phyloP scores from a whole-genome alignment of 2,888 invertebrate genomes.

The Hypselothyrea guttata region DNA sequence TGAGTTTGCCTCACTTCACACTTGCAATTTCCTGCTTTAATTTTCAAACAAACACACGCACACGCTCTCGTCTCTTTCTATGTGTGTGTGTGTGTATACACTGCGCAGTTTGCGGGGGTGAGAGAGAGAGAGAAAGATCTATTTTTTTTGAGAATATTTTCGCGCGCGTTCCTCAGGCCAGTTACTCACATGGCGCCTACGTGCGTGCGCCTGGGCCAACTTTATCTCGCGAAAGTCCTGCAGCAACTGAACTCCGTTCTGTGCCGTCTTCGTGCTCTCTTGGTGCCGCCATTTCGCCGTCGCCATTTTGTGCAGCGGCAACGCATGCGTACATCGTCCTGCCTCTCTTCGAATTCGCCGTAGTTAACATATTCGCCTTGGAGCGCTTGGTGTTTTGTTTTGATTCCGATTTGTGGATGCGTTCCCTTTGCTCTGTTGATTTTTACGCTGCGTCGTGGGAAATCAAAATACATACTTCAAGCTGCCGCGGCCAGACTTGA shows the following conservation, averaged over 20 bases:
- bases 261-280: slow-evolving; percentile 24
- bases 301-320: slow-evolving; percentile 55
- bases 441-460: slow-evolving; percentile 63
- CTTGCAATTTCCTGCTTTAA: slow-evolving; percentile 5
- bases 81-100: no score
- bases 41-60: slow-evolving; percentile 26
- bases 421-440: slow-evolving; percentile 27
- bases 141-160: slow-evolving; percentile 34
- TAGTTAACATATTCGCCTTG: slow-evolving; percentile 7
- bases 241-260: slow-evolving; percentile 55
- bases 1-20: slow-evolving; percentile 14
- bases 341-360: slow-evolving; percentile 39
- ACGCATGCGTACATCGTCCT: slow-evolving; percentile 60
- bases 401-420: slow-evolving; percentile 59
- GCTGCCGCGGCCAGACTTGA: slow-evolving; percentile 49
- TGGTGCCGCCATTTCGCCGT: slow-evolving; percentile 57
- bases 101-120: slow-evolving; percentile 12
- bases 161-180: slow-evolving; percentile 63
- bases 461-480: slow-evolving; percentile 66
- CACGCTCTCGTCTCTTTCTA: not conserved
- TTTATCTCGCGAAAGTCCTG: slow-evolving; percentile 72
- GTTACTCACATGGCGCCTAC: slow-evolving; percentile 48
- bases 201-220: slow-evolving; percentile 52
- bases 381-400: slow-evolving; percentile 60
- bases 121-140: no score